Evolutionary conservation across 2,113 vertebrate genomes (phyloP), one percentile per base, ranked within the genome.

Genomic region (Pachycephala philippinensis): DNA sequence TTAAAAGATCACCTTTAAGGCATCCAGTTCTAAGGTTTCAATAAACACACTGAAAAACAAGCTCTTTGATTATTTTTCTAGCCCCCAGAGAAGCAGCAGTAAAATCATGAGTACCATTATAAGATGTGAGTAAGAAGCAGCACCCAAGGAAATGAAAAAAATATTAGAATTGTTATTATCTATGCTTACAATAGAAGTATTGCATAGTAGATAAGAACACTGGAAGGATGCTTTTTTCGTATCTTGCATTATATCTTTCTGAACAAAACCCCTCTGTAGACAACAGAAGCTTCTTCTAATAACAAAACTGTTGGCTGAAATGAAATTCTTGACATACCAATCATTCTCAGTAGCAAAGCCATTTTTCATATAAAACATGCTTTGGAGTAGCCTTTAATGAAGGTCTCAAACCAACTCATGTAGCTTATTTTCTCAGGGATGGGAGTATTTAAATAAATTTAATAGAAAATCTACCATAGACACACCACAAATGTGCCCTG

Each of bases 91-190:
- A 92, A 94, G 83, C 66, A 90, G 74, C 81, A 80, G 88, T 82
- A 89, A 76, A 93, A 47, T 89, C 90, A 66, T 74, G 80, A 95
- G 90, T 68, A 78, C 87, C 71, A 60, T 94, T 85, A 63, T 94
- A 96, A 90, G 80, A 86, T 47, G 95, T 84, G 68, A 97, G 90
- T 91, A 95, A 97, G 85, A 95, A 91, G 94, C 86, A 93, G 94
- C 56, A 96, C 91, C 95, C 93, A 97, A 98, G 98, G 98, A 98
- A 98, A 98, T 98, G 98, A 98, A 98, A 98, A 97, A 97, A 97
- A 96, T 97, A 98, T 98, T 97, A 95, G 96, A 97, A 95, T 97
- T 96, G 96, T 94, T 97, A 97, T 97, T 97, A 98, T 97, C 98
- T 98, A 64, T 94, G 75, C 97, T 97, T 97, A 97, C 96, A 98